A percentile compares a stretch with the other conserved stretches of the same genome.
Conservation (phyloP, 1,140 invertebrate genomes). For the Caenorhabditis latens region DNA sequence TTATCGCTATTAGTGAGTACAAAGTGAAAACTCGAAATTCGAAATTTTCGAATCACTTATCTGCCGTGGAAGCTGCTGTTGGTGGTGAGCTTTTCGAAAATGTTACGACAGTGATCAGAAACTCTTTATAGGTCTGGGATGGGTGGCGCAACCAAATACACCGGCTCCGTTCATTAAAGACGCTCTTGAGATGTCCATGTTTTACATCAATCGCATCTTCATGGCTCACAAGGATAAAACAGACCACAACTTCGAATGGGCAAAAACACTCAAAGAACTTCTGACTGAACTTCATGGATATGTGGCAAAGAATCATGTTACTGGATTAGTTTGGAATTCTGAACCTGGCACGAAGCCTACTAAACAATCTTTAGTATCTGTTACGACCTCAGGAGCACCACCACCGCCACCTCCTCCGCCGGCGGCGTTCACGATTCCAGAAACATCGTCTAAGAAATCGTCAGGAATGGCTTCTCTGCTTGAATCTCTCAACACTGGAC, state of each 20-base stretch:
- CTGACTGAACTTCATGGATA: neutral
- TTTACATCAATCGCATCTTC: conserved; percentile 15
- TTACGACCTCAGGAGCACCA: neutral
- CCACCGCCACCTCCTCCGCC: neutral
- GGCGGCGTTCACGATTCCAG: neutral
- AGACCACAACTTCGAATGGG: neutral
- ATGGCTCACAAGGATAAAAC: neutral
- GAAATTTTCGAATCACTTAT: neutral
- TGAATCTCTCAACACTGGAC: conserved; percentile 28
- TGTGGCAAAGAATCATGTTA: neutral
- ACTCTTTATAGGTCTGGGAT: neutral
- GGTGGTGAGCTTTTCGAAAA: neutral
- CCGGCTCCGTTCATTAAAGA: neutral
- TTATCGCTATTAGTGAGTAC: neutral
- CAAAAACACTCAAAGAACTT: neutral
- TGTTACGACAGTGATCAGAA: too few relatives aligned
- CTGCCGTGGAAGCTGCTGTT: neutral
- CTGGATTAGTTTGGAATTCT: conserved; percentile 21
- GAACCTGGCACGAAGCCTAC: neutral
- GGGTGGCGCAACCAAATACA: conserved; percentile 14
- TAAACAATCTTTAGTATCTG: neutral
- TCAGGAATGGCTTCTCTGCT: neutral
- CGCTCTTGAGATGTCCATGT: neutral
- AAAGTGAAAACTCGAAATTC: neutral
- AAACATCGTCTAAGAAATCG: neutral